Evolutionary conservation across 2,888 invertebrate species (phyloP), one percentile per base, ranked within the genome.

Genomic region (Eupeodes latifasciatus): DNA sequence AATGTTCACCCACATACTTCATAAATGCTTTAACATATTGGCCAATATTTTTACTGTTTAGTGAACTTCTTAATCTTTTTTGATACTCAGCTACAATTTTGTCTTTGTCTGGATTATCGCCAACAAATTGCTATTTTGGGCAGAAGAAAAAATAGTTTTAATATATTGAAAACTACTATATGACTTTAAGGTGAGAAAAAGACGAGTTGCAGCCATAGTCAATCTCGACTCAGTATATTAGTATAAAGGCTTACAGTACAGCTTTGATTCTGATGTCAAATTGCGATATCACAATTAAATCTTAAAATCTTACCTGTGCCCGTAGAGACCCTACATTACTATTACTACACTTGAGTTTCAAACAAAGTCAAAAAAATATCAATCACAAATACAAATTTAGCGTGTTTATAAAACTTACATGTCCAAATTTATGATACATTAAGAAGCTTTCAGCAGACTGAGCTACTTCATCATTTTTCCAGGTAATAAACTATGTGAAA

Each of bases 401-500:
- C 1, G 49, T 64, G 19, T 19, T 62, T 57, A 14, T 34, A 11
- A 51, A 89, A 96, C 97, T 96, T 95, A 98, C 98, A 94, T 97
- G 96, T 93, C 98, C 98, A 94, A 98, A 98, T 95, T 98, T 97
- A 94, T 98, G 98, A 92, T 97, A 96, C 91, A 97, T 96, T 90
- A 98, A 95, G 93, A 97, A 98, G 91, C 97, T 96, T 94, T 98
- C 98, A 85, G 98, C 97, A 2, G 97, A 97, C 90, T 97, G 97
- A 82, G 97, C 97, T 94, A 98, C 97, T 92, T 96, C 96, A 47
- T 96, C 95, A 81, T 97, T 95, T 91, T 96, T 96, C 97, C 98
- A 97, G 91, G 96, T 96, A 89, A 97, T 96, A 92, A 97, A 96
- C 95, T 96, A 92, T 86, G 66, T 74, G 67, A 80, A 5, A 77